These are phyloP conservation scores for Gasteruption jaculator DNA, from an alignment of 2,888 invertebrate genomes.

Conservation along the genomic window DNA sequence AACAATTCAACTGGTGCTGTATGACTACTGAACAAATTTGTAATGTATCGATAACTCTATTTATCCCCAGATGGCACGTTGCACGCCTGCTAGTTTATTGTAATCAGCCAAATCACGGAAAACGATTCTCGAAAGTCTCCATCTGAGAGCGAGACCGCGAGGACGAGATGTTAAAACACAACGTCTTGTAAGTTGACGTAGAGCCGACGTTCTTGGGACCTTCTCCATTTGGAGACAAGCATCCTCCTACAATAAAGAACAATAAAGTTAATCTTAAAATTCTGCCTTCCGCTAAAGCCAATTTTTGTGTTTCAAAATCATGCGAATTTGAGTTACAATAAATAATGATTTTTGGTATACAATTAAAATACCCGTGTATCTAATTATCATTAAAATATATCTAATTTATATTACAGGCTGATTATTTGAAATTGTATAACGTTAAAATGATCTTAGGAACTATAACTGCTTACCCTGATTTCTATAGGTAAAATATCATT, in stretches of 20 bases:
- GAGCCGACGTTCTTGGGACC: conserved; percentile 71
- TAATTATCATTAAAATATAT: not conserved
- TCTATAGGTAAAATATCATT: conserved; percentile 82
- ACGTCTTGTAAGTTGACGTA: conserved; percentile 65
- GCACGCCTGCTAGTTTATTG: conserved; percentile 86
- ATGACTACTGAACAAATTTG: too few species aligned
- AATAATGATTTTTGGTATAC: too few species aligned
- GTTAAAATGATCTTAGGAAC: not conserved
- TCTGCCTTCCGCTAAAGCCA: not conserved
- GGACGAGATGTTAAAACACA: conserved; percentile 89
- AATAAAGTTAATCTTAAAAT: conserved; percentile 7
- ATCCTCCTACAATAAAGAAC: conserved; percentile 59
- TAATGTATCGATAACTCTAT: too few species aligned
- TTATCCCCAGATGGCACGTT: conserved; percentile 97
- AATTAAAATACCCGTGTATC: conserved; percentile 4
- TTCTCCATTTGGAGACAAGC: conserved; percentile 72
- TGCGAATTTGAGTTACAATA: not conserved
- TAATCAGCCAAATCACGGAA: conserved; percentile 91
- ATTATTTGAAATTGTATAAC: not conserved
- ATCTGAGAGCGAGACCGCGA: conserved; percentile 73
- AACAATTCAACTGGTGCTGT: too few species aligned
- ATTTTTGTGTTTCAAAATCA: not conserved
- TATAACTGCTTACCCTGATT: conserved; percentile 57
- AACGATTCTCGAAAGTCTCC: conserved; percentile 85
- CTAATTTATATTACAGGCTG: conserved; percentile 1